Conservation (phyloP, 2,888 invertebrate species). For the Eristalis arbustorum region DNA sequence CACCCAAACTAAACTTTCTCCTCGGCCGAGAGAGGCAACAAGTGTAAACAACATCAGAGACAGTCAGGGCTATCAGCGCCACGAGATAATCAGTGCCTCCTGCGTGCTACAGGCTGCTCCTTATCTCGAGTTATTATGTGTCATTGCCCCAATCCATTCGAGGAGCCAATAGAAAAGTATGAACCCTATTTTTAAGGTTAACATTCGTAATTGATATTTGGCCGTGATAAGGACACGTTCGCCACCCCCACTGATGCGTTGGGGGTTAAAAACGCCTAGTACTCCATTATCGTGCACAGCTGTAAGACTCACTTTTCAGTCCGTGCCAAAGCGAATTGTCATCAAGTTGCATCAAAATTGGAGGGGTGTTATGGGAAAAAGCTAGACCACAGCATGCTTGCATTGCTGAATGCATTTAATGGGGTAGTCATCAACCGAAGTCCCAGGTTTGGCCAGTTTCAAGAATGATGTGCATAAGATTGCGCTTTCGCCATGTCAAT, state of each 20-base stretch:
- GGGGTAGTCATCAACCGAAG: too few relatives aligned
- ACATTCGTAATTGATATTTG: slow-evolving; percentile 62
- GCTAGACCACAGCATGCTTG: too few relatives aligned
- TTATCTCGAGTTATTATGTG: slow-evolving; percentile 28
- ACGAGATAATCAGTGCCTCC: not conserved
- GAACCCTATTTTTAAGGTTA: slow-evolving; percentile 39
- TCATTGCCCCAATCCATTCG: slow-evolving; percentile 34
- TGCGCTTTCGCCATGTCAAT: too few relatives aligned
- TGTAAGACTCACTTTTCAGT: too few relatives aligned
- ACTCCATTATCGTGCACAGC: too few relatives aligned
- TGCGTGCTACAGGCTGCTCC: not conserved
- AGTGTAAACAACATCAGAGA: not conserved
- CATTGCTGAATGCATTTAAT: too few relatives aligned
- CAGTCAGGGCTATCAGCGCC: not conserved
- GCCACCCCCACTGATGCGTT: not conserved
- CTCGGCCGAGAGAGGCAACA: not conserved
- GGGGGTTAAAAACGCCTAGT: not conserved
- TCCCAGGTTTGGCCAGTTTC: too few relatives aligned
- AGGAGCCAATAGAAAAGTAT: slow-evolving; percentile 37
- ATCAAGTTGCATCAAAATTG: too few relatives aligned
- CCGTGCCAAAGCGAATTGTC: too few relatives aligned
- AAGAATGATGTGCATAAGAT: too few relatives aligned
- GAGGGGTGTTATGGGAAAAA: too few relatives aligned
- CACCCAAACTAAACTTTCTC: too few relatives aligned
- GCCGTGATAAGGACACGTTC: slow-evolving; percentile 36